These are phyloP conservation scores for Leptopilina syphax DNA, from an alignment of 2,888 invertebrate genomes.

Conservation along the genomic window DNA sequence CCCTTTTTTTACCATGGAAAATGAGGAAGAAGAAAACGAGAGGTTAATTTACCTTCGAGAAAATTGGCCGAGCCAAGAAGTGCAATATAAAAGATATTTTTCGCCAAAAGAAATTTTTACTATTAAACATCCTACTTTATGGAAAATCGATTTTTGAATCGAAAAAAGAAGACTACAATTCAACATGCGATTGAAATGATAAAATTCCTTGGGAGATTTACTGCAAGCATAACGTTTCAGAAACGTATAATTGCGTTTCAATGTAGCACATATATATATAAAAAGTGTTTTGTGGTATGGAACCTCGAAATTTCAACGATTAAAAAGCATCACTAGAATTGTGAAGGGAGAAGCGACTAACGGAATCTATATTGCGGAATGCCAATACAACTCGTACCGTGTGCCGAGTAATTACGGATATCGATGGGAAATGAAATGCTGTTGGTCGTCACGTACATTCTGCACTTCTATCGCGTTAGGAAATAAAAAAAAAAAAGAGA, in stretches of 20 bases:
- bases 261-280: neutral
- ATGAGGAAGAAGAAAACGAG: neutral
- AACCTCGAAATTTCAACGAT: slow-evolving; percentile 20
- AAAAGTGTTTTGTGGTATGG: neutral
- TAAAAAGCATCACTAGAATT: slow-evolving; percentile 23
- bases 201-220: slow-evolving; percentile 16
- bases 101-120: too few species aligned
- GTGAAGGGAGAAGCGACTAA: slow-evolving; percentile 8
- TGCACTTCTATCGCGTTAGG: neutral
- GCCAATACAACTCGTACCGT: slow-evolving; percentile 28
- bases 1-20: neutral
- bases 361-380: slow-evolving; percentile 30
- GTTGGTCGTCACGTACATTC: slow-evolving; percentile 15
- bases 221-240: slow-evolving; percentile 14
- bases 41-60: neutral
- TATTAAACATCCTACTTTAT: too few species aligned
- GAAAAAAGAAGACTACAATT: neutral
- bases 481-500: neutral
- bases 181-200: neutral
- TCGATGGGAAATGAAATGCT: slow-evolving; percentile 35
- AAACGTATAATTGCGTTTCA: slow-evolving; percentile 17
- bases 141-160: too few species aligned
- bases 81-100: too few species aligned
- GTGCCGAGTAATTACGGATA: slow-evolving; percentile 34
- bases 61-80: neutral